Percentiles rank a stretch among this genome's conserved stretches.
These are phyloP conservation scores for Andrena fulva DNA, from an alignment of 2,888 invertebrate species.

Conservation along the genomic window DNA sequence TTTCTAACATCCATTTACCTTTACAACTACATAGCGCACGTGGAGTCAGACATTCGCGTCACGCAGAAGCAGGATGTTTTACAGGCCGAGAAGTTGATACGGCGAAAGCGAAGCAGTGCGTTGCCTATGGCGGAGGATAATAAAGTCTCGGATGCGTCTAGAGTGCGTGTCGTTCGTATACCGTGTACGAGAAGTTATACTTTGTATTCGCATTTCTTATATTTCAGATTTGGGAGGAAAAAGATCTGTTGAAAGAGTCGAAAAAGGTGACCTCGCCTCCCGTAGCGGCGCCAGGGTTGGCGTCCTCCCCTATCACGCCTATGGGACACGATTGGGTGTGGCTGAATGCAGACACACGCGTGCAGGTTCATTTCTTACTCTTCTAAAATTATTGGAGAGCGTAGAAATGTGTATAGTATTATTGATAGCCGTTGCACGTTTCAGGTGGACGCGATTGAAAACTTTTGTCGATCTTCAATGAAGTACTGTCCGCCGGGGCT, in stretches of 20 bases:
- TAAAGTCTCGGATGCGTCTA: constrained; percentile 79
- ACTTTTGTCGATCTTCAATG: constrained; percentile 93
- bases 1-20: constrained; percentile 80
- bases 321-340: constrained; percentile 94
- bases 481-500: constrained; percentile 92
- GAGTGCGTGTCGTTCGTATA: constrained; percentile 69
- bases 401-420: constrained; percentile 9
- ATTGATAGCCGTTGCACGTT: constrained; percentile 76
- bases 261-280: constrained; percentile 85
- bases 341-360: constrained; percentile 94
- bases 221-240: constrained; percentile 79
- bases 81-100: constrained; percentile 60
- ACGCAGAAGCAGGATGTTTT: constrained; percentile 45
- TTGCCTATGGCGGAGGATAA: constrained; percentile 81
- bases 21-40: constrained; percentile 77
- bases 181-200: not conserved
- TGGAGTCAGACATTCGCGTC: constrained; percentile 76
- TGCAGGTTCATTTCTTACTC: constrained; percentile 87
- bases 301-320: constrained; percentile 87
- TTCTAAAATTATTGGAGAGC: not conserved
- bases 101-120: constrained; percentile 80
- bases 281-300: constrained; percentile 74
- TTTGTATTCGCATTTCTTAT: not conserved
- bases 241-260: constrained; percentile 86
- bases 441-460: constrained; percentile 93